Evolutionary conservation across 2,888 invertebrate species (phyloP).

Genomic region (Agrilus cyanescens): DNA sequence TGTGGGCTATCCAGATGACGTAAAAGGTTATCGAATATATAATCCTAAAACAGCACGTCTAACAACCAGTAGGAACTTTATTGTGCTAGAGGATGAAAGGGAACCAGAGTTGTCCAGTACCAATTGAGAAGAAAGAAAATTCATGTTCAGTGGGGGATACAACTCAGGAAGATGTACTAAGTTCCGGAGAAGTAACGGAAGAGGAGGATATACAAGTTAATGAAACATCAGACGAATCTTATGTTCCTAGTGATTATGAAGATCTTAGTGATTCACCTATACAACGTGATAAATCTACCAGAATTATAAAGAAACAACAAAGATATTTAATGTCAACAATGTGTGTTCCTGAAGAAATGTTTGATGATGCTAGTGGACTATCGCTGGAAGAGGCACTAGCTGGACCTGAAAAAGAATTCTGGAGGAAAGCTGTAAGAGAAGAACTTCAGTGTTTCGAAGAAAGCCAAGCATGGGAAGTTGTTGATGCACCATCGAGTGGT

Average conservation of each 20-base stretch:
- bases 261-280: too few species aligned
- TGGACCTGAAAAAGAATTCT: conserved; percentile 1
- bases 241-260: too few species aligned
- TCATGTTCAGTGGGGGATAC: conserved; percentile 6
- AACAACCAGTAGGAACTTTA: conserved; percentile 6
- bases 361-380: conserved; percentile 1
- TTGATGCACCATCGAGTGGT: not conserved
- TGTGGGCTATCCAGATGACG: conserved; percentile 4
- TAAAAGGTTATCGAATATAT: conserved; percentile 9
- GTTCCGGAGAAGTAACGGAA: too few species aligned
- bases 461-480: not conserved
- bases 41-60: conserved; percentile 1
- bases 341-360: too few species aligned
- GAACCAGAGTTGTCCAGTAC: not conserved
- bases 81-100: conserved; percentile 3
- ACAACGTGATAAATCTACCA: too few species aligned
- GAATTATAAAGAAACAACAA: too few species aligned
- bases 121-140: conserved; percentile 2
- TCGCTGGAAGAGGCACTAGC: conserved; percentile 3
- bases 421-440: conserved; percentile 1
- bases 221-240: too few species aligned
- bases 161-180: not conserved
- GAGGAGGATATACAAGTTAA: too few species aligned
- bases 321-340: too few species aligned
- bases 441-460: not conserved